Evolutionary conservation across 2,113 vertebrate genomes (phyloP).

Genomic region (Furnarius figulus): DNA sequence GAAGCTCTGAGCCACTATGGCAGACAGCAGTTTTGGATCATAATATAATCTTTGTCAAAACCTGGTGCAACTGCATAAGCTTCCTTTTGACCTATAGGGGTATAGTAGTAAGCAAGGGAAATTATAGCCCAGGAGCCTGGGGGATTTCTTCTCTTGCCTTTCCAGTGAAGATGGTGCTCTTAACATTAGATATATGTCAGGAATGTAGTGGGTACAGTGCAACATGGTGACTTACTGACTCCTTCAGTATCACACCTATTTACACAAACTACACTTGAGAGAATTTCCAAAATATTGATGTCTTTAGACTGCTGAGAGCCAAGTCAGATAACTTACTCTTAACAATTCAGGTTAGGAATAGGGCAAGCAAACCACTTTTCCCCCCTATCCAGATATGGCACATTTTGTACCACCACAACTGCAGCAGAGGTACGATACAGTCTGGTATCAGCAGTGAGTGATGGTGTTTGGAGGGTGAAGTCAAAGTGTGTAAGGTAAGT

Average conservation of each 20-base stretch:
- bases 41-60: not conserved
- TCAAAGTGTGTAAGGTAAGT: not conserved
- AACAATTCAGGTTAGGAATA: not conserved
- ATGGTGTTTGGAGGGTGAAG: not conserved
- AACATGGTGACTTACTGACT: not conserved
- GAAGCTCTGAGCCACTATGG: not conserved
- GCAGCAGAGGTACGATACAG: not conserved
- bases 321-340: not conserved
- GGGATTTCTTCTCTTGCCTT: not conserved
- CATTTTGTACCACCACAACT: not conserved
- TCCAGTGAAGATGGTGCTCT: not conserved
- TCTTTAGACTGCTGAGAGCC: not conserved
- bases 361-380: not conserved
- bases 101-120: not conserved
- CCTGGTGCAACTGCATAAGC: not conserved
- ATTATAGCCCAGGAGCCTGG: not conserved
- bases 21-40: not conserved
- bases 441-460: not conserved
- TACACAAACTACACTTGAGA: not conserved
- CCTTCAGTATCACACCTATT: not conserved
- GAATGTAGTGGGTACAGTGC: no score
- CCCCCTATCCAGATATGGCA: accelerated
- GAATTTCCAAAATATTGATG: not conserved
- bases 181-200: not conserved
- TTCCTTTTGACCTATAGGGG: not conserved